Base-by-base conservation (phyloP, 1,140 invertebrate species). In the Tetramorium parvispinum region DNA sequence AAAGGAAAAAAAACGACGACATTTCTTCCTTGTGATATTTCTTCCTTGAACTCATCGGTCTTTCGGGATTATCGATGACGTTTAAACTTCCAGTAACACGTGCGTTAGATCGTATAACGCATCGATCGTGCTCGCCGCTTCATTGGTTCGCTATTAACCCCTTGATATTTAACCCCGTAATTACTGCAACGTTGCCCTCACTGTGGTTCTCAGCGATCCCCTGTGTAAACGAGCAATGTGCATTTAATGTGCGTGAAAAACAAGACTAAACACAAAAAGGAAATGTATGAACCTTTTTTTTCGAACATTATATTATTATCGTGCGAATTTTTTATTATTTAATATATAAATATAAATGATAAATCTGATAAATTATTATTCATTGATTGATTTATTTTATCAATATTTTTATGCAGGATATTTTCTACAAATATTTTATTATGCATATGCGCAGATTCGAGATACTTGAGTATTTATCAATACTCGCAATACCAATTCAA, bases 111-210 rank as follows among this genome's bases (percentile, higher is more conserved):
- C 49, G 37, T 83, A 61, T 49, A 82, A 73, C 66, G 53, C 66
- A 73, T 59, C 55, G 79, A 83, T 83, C 53, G 53, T n/a, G 55
- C 46, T 81, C 51, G 57, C 57, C 90, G 91, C 88, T 90, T 93
- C 93, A 93, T 94, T 93, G 93, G 86, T 83, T 92, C 85, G 68
- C 90, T 87, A 92, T 94, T 94, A 94, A 93, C 88, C 92, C 91
- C 92, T 91, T 92, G 92, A 93, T 93, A 94, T 93, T 94, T 94
- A 94, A 94, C 92, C 93, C 91, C 86, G 85, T 95, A 94, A 94
- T 94, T 94, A 94, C 88, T 88, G 76, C 70, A 88, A 88, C 86
- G 91, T 92, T 90, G 90, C 76, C 79, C 32, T 57, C 46, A 24
- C 27, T 57, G 27, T 51, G 27, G 27, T 86, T 49, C 85, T 61